A percentile compares a stretch with the other conserved stretches of the same genome.
These are phyloP conservation scores for Glaucidium brasilianum DNA, from an alignment of 2,113 vertebrate genomes.

Conservation along the genomic window DNA sequence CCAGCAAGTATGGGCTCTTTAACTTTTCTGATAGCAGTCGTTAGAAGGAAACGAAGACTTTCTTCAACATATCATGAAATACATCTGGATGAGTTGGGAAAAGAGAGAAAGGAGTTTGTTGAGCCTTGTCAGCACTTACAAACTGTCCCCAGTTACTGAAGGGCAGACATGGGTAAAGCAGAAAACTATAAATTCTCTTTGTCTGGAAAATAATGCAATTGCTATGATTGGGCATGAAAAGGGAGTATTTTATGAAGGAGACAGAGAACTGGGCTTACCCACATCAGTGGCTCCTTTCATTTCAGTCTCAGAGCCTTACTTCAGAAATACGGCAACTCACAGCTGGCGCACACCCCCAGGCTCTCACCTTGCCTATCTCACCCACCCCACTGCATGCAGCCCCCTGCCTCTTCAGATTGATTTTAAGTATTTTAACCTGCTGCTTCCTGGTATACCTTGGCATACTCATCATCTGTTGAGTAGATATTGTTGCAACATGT, in stretches of 20 bases:
- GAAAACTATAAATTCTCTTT: neutral
- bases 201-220: neutral
- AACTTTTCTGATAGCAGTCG: neutral
- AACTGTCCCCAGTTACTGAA: neutral
- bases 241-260: neutral
- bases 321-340: neutral
- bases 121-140: neutral
- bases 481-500: neutral
- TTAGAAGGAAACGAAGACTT: neutral
- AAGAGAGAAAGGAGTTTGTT: neutral
- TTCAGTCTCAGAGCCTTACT: neutral
- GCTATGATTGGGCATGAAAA: neutral
- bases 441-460: neutral
- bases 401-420: neutral
- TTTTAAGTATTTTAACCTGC: neutral
- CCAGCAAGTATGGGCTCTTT: neutral
- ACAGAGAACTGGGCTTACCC: neutral
- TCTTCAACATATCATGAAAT: neutral
- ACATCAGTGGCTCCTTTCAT: neutral
- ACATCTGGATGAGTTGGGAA: neutral
- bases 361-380: neutral
- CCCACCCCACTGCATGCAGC: neutral
- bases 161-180: neutral
- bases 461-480: neutral
- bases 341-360: neutral